phyloP scores from a whole-genome alignment of 1,140 invertebrate species.

The Magallana gigas region DNA sequence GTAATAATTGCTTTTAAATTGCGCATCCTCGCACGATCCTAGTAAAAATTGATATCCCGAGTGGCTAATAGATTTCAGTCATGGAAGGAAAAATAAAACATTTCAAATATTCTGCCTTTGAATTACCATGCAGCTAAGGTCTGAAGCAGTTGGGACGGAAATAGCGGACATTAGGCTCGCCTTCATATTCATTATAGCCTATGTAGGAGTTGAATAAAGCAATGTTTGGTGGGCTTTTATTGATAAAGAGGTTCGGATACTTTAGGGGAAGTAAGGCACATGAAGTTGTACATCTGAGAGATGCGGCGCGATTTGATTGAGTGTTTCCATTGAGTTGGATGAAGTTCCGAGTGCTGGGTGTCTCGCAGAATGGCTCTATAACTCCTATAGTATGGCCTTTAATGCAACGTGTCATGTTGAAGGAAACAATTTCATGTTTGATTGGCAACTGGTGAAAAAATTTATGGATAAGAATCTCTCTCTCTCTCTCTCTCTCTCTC shows the following conservation, averaged over 20 bases:
- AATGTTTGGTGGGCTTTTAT: background rate
- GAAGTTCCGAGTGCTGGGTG: too few species aligned
- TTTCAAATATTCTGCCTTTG: constrained; percentile 15
- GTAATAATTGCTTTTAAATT: constrained; percentile 24
- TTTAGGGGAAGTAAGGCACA: background rate
- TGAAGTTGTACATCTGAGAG: background rate
- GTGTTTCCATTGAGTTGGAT: too few species aligned
- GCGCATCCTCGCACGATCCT: background rate
- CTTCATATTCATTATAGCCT: background rate
- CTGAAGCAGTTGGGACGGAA: constrained; percentile 8
- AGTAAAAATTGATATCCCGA: background rate
- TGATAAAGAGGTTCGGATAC: background rate
- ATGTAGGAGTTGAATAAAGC: background rate
- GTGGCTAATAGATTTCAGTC: constrained; percentile 23
- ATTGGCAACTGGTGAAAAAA: too few species aligned
- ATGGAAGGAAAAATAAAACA: constrained; percentile 23
- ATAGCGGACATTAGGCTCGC: constrained; percentile 8
- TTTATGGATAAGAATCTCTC: too few species aligned
- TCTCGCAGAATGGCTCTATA: too few species aligned
- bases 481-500: too few species aligned
- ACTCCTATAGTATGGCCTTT: too few species aligned
- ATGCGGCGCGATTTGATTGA: background rate
- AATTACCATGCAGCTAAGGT: constrained; percentile 19
- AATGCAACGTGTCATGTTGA: too few species aligned
- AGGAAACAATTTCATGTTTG: too few species aligned